phyloP scores from a whole-genome alignment of 2,113 vertebrate species.

The Cryptotis parvus region DNA sequence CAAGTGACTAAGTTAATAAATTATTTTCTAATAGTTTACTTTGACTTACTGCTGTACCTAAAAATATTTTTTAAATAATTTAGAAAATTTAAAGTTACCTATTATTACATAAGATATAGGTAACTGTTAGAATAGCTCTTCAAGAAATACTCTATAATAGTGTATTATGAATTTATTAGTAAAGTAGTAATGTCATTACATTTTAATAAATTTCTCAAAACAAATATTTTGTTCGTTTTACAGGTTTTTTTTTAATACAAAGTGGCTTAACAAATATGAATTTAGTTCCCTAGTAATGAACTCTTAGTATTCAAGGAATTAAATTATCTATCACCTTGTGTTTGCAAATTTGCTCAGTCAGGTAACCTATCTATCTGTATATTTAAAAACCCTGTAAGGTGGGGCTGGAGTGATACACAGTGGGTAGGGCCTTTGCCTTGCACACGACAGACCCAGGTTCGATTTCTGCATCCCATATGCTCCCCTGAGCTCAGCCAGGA shows the following conservation, averaged over 20 bases:
- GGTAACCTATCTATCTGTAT: slow-evolving; percentile 3
- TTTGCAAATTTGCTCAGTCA: slow-evolving; percentile 47
- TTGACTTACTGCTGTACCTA: slow-evolving; percentile 51
- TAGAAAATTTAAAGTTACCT: slow-evolving; percentile 45
- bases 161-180: slow-evolving; percentile 42
- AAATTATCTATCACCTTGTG: slow-evolving; percentile 48
- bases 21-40: slow-evolving; percentile 47
- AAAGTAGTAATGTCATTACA: slow-evolving; percentile 36
- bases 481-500: too few species aligned
- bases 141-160: slow-evolving; percentile 51
- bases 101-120: slow-evolving; percentile 47
- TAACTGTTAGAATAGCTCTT: slow-evolving; percentile 57
- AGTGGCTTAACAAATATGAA: slow-evolving; percentile 49
- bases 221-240: slow-evolving; percentile 31
- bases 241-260: neutral
- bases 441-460: too few species aligned
- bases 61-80: slow-evolving; percentile 54
- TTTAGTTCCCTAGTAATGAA: slow-evolving; percentile 48
- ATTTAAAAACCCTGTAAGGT: neutral
- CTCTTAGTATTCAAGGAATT: neutral
- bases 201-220: slow-evolving; percentile 54
- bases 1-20: slow-evolving; percentile 42
- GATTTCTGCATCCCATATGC: too few species aligned
- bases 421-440: too few species aligned
- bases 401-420: too few species aligned